Percentiles rank a stretch among this genome's conserved stretches.
Conservation (phyloP, 2,888 invertebrate genomes). For the Dynastes maya region DNA sequence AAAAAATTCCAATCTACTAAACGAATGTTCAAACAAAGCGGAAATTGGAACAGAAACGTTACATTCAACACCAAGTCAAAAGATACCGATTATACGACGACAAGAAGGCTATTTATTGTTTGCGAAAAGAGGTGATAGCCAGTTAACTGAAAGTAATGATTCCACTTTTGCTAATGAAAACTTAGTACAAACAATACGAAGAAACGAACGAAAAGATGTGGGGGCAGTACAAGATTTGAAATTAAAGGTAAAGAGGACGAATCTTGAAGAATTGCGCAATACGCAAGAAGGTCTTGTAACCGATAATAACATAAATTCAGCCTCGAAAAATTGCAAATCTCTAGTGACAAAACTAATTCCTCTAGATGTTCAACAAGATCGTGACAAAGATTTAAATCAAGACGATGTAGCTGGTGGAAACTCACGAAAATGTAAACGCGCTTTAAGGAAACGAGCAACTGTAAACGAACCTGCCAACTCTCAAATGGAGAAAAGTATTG, state of each 20-base stretch:
- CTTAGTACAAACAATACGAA: neutral
- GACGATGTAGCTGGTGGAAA: neutral
- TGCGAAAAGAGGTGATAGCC: no score
- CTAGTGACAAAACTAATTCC: neutral
- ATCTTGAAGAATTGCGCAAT: neutral
- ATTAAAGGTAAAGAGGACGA: neutral
- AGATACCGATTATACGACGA: no score
- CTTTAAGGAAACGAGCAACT: neutral
- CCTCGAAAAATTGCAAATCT: neutral
- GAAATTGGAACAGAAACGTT: no score
- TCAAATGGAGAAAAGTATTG: neutral
- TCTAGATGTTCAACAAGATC: neutral
- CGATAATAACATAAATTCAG: neutral
- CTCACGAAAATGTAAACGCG: neutral
- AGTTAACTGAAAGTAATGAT: neutral
- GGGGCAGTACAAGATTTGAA: no score
- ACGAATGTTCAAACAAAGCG: no score
- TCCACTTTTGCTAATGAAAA: conserved; percentile 24
- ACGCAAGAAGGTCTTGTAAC: neutral
- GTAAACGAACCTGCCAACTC: no score
- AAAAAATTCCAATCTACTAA: no score
- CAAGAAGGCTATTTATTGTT: no score
- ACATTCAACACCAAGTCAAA: no score
- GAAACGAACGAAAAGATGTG: conserved; percentile 3
- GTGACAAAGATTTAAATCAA: no score